These are phyloP conservation scores for Haplochromis burtoni DNA, from an alignment of 2,113 vertebrate species.

Conservation along the genomic window DNA sequence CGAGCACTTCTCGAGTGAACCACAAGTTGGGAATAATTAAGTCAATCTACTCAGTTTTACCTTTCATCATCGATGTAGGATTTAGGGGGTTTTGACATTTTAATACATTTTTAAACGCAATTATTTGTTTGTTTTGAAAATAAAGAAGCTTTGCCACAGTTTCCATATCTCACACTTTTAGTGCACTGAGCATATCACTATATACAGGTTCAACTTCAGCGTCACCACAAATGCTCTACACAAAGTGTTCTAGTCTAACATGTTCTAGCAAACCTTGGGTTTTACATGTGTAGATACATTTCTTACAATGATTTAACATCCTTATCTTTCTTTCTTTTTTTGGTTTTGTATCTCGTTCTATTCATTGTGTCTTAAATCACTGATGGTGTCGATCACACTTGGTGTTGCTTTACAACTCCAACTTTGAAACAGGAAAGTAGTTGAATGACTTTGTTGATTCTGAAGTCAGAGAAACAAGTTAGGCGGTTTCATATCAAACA, in stretches of 20 bases:
- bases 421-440: not conserved
- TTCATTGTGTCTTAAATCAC: slow-evolving; percentile 18
- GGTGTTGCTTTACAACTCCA: not conserved
- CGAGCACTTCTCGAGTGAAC: not conserved
- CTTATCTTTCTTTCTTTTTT: not conserved
- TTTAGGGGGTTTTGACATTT: not conserved
- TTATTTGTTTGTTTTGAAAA: not conserved
- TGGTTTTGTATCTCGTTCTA: not conserved
- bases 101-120: not conserved
- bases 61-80: not conserved
- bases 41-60: not conserved
- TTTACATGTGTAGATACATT: not conserved
- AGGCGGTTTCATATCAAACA: slow-evolving; percentile 2
- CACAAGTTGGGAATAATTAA: slow-evolving; percentile 1
- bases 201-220: not conserved
- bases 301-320: not conserved
- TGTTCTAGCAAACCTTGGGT: not conserved
- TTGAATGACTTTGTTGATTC: not conserved
- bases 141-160: not conserved
- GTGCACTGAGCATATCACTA: not conserved
- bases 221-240: not conserved
- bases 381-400: slow-evolving; percentile 1
- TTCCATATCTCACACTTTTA: not conserved
- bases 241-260: not conserved
- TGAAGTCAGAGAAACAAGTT: not conserved